Evolutionary conservation across 2,888 invertebrate species (phyloP).

Genomic region (Ophion costatus): DNA sequence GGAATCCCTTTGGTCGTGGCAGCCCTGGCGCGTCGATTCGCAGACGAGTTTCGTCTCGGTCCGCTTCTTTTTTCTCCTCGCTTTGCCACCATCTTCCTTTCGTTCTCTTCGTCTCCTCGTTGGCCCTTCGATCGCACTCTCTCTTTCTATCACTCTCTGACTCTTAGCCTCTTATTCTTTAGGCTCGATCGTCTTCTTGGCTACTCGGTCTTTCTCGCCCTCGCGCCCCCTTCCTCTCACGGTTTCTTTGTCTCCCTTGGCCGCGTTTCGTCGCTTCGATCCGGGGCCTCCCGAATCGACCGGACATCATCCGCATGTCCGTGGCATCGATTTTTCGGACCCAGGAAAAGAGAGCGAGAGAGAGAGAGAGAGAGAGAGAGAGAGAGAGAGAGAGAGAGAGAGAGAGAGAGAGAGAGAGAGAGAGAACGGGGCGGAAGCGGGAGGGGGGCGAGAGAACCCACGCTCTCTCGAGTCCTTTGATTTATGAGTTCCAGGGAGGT

Average conservation of each 20-base stretch:
- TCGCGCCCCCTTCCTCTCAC: constrained; percentile 24
- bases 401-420: no score
- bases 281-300: constrained; percentile 47
- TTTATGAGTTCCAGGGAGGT: constrained; percentile 56
- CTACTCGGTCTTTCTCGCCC: constrained; percentile 1
- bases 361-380: no score
- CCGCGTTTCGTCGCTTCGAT: constrained; percentile 41
- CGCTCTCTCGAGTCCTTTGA: constrained; percentile 38
- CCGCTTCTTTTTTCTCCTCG: constrained; percentile 58
- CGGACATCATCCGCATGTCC: constrained; percentile 41
- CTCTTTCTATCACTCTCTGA: constrained; percentile 39
- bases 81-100: constrained; percentile 29
- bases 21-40: constrained; percentile 59
- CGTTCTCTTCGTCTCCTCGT: constrained; percentile 39
- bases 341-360: constrained; percentile 10
- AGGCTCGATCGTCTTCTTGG: background rate
- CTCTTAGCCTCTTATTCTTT: background rate
- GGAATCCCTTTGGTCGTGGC: constrained; percentile 39
- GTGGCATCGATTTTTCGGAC: constrained; percentile 58
- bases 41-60: constrained; percentile 69
- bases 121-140: constrained; percentile 51
- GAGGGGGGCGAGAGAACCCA: no score
- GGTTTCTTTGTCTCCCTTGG: constrained; percentile 6
- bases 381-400: no score
- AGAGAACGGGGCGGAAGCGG: no score